Evolutionary conservation across 2,888 invertebrate species (phyloP).

Genomic region (Ectobius pallidus): DNA sequence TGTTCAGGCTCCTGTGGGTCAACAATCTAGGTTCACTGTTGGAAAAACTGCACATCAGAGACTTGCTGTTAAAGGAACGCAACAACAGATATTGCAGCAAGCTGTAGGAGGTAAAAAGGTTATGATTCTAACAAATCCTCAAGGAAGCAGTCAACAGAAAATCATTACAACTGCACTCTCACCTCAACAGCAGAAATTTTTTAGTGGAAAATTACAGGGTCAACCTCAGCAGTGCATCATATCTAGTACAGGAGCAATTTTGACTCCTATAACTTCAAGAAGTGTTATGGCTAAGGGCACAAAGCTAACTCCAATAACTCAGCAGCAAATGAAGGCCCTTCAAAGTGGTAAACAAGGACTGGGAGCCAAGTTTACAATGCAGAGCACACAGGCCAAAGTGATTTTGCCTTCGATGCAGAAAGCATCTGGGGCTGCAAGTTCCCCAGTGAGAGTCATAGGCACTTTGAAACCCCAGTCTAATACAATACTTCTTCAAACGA

Average conservation of each 20-base stretch:
- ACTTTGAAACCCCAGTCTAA: slow-evolving; percentile 31
- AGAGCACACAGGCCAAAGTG: slow-evolving; percentile 39
- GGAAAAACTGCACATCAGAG: slow-evolving; percentile 49
- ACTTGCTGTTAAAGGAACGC: slow-evolving; percentile 49
- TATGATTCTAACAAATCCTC: slow-evolving; percentile 52
- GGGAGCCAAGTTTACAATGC: slow-evolving; percentile 37
- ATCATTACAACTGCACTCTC: slow-evolving; percentile 54
- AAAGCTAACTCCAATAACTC: slow-evolving; percentile 53
- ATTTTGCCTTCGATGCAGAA: slow-evolving; percentile 32
- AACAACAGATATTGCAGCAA: slow-evolving; percentile 49
- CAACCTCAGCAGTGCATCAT: slow-evolving; percentile 30
- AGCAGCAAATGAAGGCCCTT: slow-evolving; percentile 53
- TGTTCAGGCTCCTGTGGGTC: slow-evolving; percentile 51
- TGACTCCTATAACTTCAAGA: slow-evolving; percentile 34
- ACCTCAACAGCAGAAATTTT: slow-evolving; percentile 60
- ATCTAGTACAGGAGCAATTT: slow-evolving; percentile 33
- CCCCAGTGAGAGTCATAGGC: slow-evolving; percentile 23
- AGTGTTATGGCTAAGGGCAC: slow-evolving; percentile 47
- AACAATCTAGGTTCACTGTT: slow-evolving; percentile 51
- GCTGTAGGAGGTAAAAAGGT: slow-evolving; percentile 52
- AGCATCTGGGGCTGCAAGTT: not conserved
- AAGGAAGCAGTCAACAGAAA: slow-evolving; percentile 28
- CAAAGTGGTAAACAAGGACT: slow-evolving; percentile 48
- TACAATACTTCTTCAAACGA: slow-evolving; percentile 37
- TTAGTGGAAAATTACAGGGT: slow-evolving; percentile 22